phyloP scores from a whole-genome alignment of 2,888 invertebrate genomes.

The Orthosia gracilis region DNA sequence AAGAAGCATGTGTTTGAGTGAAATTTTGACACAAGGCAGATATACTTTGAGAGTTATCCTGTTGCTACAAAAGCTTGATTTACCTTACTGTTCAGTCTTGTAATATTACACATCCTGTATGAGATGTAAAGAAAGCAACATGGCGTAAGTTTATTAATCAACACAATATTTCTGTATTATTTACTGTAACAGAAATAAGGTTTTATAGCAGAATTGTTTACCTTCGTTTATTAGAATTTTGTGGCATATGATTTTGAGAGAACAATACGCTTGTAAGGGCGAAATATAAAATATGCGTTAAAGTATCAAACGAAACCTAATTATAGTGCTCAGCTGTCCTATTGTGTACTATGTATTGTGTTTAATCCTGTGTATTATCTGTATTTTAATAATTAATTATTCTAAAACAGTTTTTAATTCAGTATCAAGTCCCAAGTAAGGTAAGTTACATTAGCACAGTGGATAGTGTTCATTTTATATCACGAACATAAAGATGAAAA shows the following conservation, averaged over 20 bases:
- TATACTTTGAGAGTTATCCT: too few species aligned
- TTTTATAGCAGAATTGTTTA: background rate
- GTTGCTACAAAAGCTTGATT: background rate
- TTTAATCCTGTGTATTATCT: conserved; percentile 38
- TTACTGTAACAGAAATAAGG: background rate
- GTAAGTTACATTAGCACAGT: background rate
- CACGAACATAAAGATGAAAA: background rate
- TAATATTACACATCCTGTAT: too few species aligned
- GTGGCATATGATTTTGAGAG: conserved; percentile 67
- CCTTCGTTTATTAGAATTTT: background rate
- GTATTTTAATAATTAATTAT: background rate
- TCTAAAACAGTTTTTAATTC: too few species aligned
- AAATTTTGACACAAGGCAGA: background rate
- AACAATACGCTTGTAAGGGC: conserved; percentile 55
- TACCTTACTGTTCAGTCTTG: background rate
- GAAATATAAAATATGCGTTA: conserved; percentile 66
- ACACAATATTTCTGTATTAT: background rate
- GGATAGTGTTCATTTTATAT: background rate
- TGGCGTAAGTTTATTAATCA: too few species aligned
- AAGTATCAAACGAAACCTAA: conserved; percentile 83
- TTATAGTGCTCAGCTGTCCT: conserved; percentile 60
- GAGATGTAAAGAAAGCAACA: too few species aligned
- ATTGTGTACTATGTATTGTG: conserved; percentile 63
- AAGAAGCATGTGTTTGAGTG: background rate
- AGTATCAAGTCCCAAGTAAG: too few species aligned